Evolutionary conservation across 2,113 vertebrate genomes (phyloP).

Genomic region (Thymallus thymallus): DNA sequence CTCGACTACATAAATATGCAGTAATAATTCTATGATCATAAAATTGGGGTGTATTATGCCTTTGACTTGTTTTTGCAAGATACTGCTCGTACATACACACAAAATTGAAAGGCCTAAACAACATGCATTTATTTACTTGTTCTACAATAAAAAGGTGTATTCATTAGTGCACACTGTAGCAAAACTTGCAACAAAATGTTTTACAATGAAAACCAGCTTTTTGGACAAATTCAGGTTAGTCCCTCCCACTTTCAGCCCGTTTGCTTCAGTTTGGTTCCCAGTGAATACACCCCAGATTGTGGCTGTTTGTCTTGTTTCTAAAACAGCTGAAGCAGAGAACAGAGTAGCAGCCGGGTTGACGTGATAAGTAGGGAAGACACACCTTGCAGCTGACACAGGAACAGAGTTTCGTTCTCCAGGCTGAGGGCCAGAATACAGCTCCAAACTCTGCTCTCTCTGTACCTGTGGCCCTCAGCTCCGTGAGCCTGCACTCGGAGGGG

Average conservation of each 20-base stretch:
- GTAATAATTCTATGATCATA: not conserved
- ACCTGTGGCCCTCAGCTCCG: constrained; percentile 67
- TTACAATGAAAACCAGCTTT: too few species aligned
- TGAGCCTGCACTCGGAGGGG: constrained; percentile 71
- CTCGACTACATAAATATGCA: not conserved
- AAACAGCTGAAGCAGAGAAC: not conserved
- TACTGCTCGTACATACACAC: not conserved
- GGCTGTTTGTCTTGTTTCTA: not conserved
- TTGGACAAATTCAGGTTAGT: not conserved
- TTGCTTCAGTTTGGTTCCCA: not conserved
- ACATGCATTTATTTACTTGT: too few species aligned
- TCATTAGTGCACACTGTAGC: too few species aligned
- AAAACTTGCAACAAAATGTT: too few species aligned
- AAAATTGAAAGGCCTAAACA: not conserved
- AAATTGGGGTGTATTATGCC: not conserved
- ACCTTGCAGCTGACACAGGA: constrained; percentile 85
- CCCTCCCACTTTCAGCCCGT: not conserved
- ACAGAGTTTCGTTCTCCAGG: constrained; percentile 89
- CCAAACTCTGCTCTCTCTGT: constrained; percentile 9
- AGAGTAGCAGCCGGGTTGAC: not conserved
- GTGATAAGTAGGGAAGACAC: not conserved
- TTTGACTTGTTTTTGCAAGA: not conserved
- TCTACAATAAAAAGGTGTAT: too few species aligned
- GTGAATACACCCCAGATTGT: not conserved
- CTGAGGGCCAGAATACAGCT: constrained; percentile 88